Conservation (phyloP, 2,797 vertebrate species). For the Phyllotis vaccarum region DNA sequence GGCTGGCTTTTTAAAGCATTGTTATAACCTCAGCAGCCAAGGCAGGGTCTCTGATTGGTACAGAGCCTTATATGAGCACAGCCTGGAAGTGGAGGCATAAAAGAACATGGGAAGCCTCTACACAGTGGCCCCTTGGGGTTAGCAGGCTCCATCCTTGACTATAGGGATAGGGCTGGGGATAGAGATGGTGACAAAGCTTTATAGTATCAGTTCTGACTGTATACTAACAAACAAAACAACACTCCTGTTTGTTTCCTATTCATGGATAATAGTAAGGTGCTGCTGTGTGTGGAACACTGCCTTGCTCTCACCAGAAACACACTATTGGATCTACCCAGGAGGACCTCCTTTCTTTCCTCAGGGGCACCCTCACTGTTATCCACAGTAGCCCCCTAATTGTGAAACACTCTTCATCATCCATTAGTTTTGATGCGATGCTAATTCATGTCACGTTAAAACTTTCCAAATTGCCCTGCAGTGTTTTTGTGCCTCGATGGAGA, state of each 20-base stretch:
- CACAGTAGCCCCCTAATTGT: background rate
- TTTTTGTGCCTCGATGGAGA: accelerated
- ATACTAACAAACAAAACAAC: background rate
- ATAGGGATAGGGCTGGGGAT: accelerated
- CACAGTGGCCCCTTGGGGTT: background rate
- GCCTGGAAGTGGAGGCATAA: background rate
- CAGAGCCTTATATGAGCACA: too few relatives aligned
- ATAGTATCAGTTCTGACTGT: background rate
- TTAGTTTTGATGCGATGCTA: accelerated
- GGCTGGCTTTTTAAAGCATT: too few relatives aligned
- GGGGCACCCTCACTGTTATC: background rate
- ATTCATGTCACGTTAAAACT: background rate
- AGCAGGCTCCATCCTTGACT: background rate
- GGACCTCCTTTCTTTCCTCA: background rate
- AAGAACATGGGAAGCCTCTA: too few relatives aligned
- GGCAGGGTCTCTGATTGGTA: too few relatives aligned
- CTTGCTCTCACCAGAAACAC: background rate
- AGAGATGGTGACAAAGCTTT: accelerated
- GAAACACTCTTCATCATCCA: background rate
- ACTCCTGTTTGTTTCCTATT: accelerated
- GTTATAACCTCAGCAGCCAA: background rate
- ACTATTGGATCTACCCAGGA: background rate
- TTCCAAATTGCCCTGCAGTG: too few relatives aligned
- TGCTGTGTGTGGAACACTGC: background rate
- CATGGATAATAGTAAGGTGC: background rate